Percentiles rank a stretch among this genome's conserved stretches.
Conservation (phyloP, 2,113 vertebrate genomes). For the Toxotes chatareus region DNA sequence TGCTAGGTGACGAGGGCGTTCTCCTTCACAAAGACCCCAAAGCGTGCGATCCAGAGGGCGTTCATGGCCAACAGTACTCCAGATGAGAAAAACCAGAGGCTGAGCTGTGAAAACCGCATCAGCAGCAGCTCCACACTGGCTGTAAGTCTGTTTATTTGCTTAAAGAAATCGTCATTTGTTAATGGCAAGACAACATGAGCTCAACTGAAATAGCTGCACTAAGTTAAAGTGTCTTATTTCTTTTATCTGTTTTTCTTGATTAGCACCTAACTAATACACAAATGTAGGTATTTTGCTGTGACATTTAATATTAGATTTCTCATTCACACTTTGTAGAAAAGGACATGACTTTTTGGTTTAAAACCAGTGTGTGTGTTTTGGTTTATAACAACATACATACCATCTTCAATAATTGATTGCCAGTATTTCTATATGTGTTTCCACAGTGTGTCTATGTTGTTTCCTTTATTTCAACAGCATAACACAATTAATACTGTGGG, state of each 20-base stretch:
- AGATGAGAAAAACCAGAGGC: conserved; percentile 87
- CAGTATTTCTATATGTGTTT: too few species aligned
- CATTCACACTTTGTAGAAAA: too few species aligned
- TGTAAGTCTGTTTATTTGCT: conserved; percentile 82
- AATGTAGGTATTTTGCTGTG: background rate
- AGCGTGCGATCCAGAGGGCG: conserved; percentile 92
- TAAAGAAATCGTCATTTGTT: background rate
- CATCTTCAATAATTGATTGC: too few species aligned
- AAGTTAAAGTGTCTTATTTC: background rate
- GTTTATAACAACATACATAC: too few species aligned
- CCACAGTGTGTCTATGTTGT: too few species aligned
- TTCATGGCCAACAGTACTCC: conserved; percentile 88
- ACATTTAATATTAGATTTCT: background rate
- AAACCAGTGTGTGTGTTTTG: too few species aligned
- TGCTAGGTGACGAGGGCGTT: conserved; percentile 94
- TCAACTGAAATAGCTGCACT: background rate
- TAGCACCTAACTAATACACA: too few species aligned
- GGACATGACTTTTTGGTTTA: too few species aligned
- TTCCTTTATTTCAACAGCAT: too few species aligned
- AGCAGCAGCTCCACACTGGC: conserved; percentile 89
- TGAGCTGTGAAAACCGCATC: conserved; percentile 81
- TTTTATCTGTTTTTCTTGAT: background rate
- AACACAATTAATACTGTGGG: background rate
- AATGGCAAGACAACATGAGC: background rate
- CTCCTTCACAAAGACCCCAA: conserved; percentile 98